These are phyloP conservation scores for Pseudachorutes palmiensis DNA, from an alignment of 1,140 invertebrate species.

Conservation along the genomic window DNA sequence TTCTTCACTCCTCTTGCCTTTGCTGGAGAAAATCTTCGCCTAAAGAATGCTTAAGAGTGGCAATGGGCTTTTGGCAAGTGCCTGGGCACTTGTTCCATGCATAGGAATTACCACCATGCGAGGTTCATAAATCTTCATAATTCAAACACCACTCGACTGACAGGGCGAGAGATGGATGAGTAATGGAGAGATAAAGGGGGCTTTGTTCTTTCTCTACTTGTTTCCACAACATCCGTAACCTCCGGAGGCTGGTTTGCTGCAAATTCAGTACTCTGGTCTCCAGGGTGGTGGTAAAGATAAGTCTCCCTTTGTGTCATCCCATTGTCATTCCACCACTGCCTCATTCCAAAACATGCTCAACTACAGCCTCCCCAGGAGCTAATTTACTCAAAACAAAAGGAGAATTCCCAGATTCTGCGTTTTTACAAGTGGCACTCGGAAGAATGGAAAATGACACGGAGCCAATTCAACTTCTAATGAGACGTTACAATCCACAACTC, in stretches of 20 bases:
- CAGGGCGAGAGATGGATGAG: background rate
- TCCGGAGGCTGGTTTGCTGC: background rate
- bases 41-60: background rate
- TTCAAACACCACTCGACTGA: background rate
- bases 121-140: background rate
- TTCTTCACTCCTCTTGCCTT: background rate
- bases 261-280: background rate
- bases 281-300: background rate
- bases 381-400: background rate
- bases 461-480: background rate
- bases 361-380: background rate
- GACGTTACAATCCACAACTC: background rate
- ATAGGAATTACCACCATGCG: background rate
- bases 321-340: background rate
- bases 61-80: background rate
- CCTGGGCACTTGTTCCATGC: background rate
- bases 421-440: background rate
- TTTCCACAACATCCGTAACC: background rate
- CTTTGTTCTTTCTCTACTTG: background rate
- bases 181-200: background rate
- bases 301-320: background rate
- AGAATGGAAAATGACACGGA: background rate
- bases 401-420: too few relatives aligned
- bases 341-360: too few relatives aligned
- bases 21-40: background rate